Evolutionary conservation across 2,888 invertebrate species (phyloP).

Genomic region (Griposia aprilina): DNA sequence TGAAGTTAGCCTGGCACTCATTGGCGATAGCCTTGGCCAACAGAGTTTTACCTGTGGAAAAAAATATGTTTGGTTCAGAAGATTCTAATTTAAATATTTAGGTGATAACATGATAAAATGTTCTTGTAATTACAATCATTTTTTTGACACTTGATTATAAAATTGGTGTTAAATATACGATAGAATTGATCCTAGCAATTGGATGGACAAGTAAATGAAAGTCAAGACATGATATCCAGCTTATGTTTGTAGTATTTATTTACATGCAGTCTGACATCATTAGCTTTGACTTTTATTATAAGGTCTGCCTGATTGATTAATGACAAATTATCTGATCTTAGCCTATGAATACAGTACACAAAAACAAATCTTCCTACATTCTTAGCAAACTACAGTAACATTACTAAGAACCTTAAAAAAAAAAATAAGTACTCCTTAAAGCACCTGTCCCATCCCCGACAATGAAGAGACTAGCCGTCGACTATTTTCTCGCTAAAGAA

Average conservation of each 20-base stretch:
- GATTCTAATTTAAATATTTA: neutral
- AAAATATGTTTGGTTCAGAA: neutral
- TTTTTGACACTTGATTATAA: neutral
- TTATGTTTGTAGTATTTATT: neutral
- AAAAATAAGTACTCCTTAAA: neutral
- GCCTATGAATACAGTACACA: neutral
- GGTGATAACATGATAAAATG: neutral
- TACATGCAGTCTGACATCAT: neutral
- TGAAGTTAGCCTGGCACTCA: constrained; percentile 99
- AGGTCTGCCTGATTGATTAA: neutral
- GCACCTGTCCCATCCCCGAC: neutral
- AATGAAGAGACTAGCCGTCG: neutral
- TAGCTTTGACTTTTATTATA: neutral
- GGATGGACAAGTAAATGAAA: neutral
- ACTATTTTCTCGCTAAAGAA: neutral
- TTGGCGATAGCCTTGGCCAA: constrained; percentile 99
- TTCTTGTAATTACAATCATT: neutral
- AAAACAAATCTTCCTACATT: neutral
- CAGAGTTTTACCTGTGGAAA: constrained; percentile 93
- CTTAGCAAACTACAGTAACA: no score
- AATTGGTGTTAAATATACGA: neutral
- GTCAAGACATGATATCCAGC: neutral
- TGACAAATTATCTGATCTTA: neutral
- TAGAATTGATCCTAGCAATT: neutral
- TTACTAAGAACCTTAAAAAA: no score